These are phyloP conservation scores for Raja brachyura DNA, from an alignment of 2,113 vertebrate species.

Conservation along the genomic window DNA sequence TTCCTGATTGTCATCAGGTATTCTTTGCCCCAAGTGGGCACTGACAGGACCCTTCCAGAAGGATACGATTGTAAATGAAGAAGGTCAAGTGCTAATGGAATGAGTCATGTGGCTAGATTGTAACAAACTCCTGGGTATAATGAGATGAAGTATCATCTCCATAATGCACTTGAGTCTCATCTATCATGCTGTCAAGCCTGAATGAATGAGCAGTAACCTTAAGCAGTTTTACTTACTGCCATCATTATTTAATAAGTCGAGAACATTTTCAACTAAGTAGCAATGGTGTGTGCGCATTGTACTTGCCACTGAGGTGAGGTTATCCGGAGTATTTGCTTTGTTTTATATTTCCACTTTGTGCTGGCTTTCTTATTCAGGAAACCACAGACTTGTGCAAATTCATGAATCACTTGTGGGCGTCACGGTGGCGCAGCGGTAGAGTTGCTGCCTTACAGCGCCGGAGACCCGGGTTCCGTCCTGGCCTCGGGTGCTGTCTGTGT, in stretches of 20 bases:
- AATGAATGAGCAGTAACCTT: constrained; percentile 25
- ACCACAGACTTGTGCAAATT: not conserved
- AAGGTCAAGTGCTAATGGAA: constrained; percentile 2
- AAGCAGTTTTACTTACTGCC: constrained; percentile 16
- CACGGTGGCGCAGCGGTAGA: no score
- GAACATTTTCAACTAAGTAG: not conserved
- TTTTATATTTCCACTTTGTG: not conserved
- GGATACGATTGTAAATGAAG: not conserved
- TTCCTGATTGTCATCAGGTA: not conserved
- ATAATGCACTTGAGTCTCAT: constrained; percentile 28
- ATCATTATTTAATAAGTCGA: constrained; percentile 34
- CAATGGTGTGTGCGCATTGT: not conserved
- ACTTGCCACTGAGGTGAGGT: not conserved
- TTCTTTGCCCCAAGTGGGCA: not conserved
- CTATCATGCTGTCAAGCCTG: constrained; percentile 11
- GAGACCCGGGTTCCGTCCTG: no score
- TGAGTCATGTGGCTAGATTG: constrained; percentile 26
- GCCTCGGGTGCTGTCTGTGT: no score
- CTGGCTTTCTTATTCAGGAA: not conserved
- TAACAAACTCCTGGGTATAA: constrained; percentile 22
- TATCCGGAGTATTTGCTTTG: not conserved
- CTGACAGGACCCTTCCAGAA: not conserved
- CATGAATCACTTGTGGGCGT: not conserved
- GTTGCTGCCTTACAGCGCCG: no score
- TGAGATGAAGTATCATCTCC: constrained; percentile 33